Evolutionary conservation across 2,888 invertebrate species (phyloP).

Genomic region (Rhamnusium bicolor): DNA sequence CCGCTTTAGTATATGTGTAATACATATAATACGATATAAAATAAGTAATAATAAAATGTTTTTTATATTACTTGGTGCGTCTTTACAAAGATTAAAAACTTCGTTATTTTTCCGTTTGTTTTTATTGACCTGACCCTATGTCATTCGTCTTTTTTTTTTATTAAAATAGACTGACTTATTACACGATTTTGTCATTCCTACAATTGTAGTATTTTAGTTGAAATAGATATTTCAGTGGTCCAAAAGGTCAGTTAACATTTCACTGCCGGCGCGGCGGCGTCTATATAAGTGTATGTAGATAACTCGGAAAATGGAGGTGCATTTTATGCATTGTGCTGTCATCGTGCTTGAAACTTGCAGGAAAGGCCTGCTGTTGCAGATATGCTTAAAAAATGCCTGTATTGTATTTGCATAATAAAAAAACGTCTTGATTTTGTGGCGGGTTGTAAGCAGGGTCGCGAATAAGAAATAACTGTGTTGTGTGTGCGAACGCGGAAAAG

Average conservation of each 20-base stretch:
- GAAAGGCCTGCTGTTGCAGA: slow-evolving; percentile 24
- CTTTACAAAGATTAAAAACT: no score
- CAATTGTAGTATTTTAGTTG: no score
- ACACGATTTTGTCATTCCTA: no score
- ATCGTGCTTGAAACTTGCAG: slow-evolving; percentile 24
- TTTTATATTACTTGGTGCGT: no score
- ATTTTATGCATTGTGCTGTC: slow-evolving; percentile 27
- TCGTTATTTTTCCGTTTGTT: no score
- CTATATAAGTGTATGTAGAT: background rate
- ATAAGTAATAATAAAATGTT: no score
- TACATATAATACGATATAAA: no score
- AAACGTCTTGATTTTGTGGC: slow-evolving; percentile 21
- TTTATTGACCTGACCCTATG: no score
- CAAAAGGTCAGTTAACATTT: slow-evolving; percentile 7
- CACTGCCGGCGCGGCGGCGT: background rate
- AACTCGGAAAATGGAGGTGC: slow-evolving; percentile 6
- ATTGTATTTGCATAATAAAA: slow-evolving; percentile 35
- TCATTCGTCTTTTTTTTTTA: no score
- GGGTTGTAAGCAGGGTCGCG: background rate
- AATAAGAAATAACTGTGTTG: slow-evolving; percentile 8
- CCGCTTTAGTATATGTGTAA: no score
- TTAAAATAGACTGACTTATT: no score
- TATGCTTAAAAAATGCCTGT: slow-evolving; percentile 7
- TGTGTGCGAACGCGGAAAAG: slow-evolving; percentile 19
- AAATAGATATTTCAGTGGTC: no score